Conservation (phyloP, 2,888 invertebrate species). For the Selenia dentaria region DNA sequence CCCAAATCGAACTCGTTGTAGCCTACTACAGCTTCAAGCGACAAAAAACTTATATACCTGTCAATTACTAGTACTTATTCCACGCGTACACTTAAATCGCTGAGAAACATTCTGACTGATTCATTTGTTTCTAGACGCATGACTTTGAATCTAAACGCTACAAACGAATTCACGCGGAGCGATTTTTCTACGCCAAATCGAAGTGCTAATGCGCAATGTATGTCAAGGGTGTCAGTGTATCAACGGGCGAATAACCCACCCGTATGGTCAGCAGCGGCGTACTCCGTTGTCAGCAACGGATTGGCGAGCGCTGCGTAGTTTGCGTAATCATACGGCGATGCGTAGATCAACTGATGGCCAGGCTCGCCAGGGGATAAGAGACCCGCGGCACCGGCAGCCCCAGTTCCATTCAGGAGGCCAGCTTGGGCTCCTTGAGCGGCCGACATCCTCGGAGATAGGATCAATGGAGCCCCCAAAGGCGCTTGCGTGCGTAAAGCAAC, state of each 20-base stretch:
- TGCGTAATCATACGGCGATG: conserved; percentile 93
- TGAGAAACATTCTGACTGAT: too few relatives aligned
- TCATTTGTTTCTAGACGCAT: too few relatives aligned
- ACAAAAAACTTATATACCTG: too few relatives aligned
- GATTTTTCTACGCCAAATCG: neutral
- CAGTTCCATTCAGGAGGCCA: conserved; percentile 84
- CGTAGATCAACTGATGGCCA: conserved; percentile 94
- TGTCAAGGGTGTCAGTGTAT: conserved; percentile 40
- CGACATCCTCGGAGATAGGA: conserved; percentile 95
- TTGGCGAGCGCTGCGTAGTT: conserved; percentile 95
- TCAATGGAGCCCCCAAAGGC: conserved; percentile 96
- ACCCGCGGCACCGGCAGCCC: conserved; percentile 68
- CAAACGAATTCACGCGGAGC: neutral
- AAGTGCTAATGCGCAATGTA: neutral
- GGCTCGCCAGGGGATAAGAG: conserved; percentile 85
- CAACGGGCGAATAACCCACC: conserved; percentile 92
- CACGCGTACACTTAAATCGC: too few relatives aligned
- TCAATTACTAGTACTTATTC: too few relatives aligned
- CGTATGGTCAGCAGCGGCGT: conserved; percentile 94
- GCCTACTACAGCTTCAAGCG: too few relatives aligned
- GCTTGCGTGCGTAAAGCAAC: conserved; percentile 87
- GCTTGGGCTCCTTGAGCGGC: conserved; percentile 91
- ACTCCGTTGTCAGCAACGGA: conserved; percentile 92
- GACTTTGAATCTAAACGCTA: neutral
- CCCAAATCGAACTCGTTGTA: too few relatives aligned